A percentile compares a stretch with the other conserved stretches of the same genome.
phyloP scores from a whole-genome alignment of 2,888 invertebrate species.

The Tromatobia lineatoria region DNA sequence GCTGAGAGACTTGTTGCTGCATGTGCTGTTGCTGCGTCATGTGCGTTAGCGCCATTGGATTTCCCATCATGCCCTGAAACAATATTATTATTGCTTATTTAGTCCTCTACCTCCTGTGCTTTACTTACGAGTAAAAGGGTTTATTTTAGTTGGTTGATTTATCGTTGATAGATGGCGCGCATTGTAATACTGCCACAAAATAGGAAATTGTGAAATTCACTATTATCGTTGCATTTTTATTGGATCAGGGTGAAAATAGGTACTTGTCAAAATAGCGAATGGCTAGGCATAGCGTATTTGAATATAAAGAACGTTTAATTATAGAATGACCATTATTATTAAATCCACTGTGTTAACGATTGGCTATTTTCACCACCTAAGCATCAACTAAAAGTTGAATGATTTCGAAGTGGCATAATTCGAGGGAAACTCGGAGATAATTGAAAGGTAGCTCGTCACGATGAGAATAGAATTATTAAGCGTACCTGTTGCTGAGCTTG shows the following conservation, averaged over 20 bases:
- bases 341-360: too few species aligned
- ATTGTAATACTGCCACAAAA: neutral
- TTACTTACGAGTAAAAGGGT: too few species aligned
- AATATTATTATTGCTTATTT: slow-evolving; percentile 56
- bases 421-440: neutral
- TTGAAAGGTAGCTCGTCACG: neutral
- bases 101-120: neutral
- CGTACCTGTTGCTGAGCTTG: slow-evolving; percentile 83
- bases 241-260: too few species aligned
- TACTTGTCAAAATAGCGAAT: too few species aligned
- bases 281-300: too few species aligned
- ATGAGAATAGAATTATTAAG: neutral
- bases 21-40: slow-evolving; percentile 83
- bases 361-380: too few species aligned
- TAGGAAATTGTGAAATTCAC: neutral
- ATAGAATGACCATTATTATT: too few species aligned
- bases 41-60: slow-evolving; percentile 82
- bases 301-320: too few species aligned
- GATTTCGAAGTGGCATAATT: neutral
- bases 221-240: too few species aligned
- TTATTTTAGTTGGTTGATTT: neutral
- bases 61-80: slow-evolving; percentile 81
- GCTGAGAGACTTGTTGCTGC: slow-evolving; percentile 83
- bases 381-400: neutral
- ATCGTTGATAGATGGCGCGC: neutral